Conservation (phyloP, 2,797 vertebrate genomes). For the Ctenosaura bakeri region DNA sequence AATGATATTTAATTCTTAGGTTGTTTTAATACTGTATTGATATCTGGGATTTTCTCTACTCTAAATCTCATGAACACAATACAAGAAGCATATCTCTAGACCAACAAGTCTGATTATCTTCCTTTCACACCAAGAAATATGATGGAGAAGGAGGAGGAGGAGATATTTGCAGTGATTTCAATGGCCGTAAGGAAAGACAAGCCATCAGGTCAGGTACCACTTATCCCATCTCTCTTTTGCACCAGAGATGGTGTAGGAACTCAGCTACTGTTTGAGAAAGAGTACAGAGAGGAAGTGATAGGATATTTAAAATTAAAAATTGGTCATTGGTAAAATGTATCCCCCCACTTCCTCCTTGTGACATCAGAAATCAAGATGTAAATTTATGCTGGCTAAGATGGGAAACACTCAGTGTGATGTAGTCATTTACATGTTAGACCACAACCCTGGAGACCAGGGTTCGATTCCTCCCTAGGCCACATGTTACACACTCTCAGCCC, state of each 20-base stretch:
- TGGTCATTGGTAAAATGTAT: neutral
- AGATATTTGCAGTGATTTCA: neutral
- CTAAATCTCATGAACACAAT: neutral
- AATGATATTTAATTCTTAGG: neutral
- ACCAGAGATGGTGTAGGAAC: neutral
- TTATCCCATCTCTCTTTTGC: neutral
- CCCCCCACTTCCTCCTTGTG: neutral
- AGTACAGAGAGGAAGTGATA: neutral
- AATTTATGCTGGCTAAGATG: fast-evolving
- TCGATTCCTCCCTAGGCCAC: too few species aligned
- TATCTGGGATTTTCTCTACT: neutral
- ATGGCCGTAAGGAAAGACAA: neutral
- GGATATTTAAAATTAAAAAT: neutral
- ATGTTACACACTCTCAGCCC: too few species aligned
- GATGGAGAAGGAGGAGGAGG: neutral
- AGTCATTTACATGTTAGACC: too few species aligned
- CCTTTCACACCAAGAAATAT: neutral
- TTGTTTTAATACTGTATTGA: neutral
- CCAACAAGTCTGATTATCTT: neutral
- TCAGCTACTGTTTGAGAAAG: neutral
- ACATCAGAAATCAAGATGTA: neutral
- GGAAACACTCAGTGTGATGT: neutral
- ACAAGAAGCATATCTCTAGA: neutral
- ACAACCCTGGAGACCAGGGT: too few species aligned
- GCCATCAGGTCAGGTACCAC: neutral